Conservation (phyloP, 1,140 invertebrate species). For the Homarus americanus region DNA sequence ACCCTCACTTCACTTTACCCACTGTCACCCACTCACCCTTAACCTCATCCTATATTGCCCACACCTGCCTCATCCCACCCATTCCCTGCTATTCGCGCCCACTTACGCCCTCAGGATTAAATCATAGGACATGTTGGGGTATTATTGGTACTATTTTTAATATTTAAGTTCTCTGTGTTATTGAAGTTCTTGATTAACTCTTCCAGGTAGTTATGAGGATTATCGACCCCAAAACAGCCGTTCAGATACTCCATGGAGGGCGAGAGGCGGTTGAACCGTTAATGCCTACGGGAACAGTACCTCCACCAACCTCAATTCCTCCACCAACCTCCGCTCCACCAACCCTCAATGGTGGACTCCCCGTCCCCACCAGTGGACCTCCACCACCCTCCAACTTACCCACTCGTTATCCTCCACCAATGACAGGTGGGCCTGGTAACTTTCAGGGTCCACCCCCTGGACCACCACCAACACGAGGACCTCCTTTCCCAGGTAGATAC, state of each 20-base stretch:
- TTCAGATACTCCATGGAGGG: constrained; percentile 77
- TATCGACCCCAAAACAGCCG: constrained; percentile 96
- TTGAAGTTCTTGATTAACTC: background rate
- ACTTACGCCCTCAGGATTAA: too few species aligned
- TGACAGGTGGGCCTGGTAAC: constrained; percentile 71
- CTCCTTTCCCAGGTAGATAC: constrained; percentile 50
- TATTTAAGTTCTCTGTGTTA: too few species aligned
- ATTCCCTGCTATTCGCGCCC: too few species aligned
- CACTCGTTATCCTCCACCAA: constrained; percentile 65
- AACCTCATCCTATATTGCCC: too few species aligned
- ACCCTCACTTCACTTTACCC: too few species aligned
- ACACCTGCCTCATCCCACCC: too few species aligned
- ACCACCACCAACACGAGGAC: constrained; percentile 69
- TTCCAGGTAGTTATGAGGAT: constrained; percentile 80
- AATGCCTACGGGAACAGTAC: constrained; percentile 75
- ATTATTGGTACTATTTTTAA: too few species aligned
- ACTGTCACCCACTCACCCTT: too few species aligned
- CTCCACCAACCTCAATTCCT: constrained; percentile 74
- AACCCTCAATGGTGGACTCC: constrained; percentile 79
- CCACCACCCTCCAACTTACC: constrained; percentile 78
- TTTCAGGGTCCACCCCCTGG: constrained; percentile 78
- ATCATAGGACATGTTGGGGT: too few species aligned
- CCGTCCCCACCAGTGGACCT: constrained; percentile 79
- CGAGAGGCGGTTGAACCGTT: constrained; percentile 62
- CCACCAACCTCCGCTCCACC: constrained; percentile 78